Evolutionary conservation across 53 echinoderm and acorn worm species (phyloP).

Genomic region (Hippasteria phrygiana): DNA sequence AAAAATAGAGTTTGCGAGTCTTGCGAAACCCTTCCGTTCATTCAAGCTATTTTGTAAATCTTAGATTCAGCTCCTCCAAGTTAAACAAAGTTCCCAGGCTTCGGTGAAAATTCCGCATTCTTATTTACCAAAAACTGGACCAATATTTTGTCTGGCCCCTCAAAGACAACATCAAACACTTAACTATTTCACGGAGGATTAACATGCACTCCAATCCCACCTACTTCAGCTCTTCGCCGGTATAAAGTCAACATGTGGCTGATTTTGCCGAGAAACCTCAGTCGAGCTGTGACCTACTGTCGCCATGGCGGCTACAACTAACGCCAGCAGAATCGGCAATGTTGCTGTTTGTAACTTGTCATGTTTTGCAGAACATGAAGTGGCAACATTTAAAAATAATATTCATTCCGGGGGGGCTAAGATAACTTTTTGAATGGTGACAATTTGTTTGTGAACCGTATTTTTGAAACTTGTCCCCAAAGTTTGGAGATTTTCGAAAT

Average conservation of each 20-base stretch:
- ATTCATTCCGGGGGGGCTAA: too few relatives aligned
- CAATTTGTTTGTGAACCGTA: too few relatives aligned
- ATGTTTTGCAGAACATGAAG: not conserved
- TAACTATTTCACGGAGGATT: not conserved
- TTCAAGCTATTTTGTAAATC: not conserved
- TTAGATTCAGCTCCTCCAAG: not conserved
- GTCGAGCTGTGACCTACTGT: constrained; percentile 5
- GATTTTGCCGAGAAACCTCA: not conserved
- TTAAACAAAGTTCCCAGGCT: not conserved
- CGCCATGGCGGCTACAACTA: not conserved
- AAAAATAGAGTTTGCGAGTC: too few relatives aligned
- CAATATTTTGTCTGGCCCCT: not conserved
- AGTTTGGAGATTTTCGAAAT: too few relatives aligned
- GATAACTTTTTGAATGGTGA: too few relatives aligned
- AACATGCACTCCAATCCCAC: not conserved
- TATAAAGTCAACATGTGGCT: constrained; percentile 23
- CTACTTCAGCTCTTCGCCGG: not conserved
- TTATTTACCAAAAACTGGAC: not conserved
- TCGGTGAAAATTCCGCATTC: not conserved
- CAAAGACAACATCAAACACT: not conserved
- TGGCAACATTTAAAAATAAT: too few relatives aligned
- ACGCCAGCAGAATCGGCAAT: not conserved
- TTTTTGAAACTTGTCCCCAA: too few relatives aligned
- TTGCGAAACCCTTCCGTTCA: too few relatives aligned
- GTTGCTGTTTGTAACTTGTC: not conserved